phyloP scores from a whole-genome alignment of 1,140 invertebrate species.

The Bicyclus anynana region DNA sequence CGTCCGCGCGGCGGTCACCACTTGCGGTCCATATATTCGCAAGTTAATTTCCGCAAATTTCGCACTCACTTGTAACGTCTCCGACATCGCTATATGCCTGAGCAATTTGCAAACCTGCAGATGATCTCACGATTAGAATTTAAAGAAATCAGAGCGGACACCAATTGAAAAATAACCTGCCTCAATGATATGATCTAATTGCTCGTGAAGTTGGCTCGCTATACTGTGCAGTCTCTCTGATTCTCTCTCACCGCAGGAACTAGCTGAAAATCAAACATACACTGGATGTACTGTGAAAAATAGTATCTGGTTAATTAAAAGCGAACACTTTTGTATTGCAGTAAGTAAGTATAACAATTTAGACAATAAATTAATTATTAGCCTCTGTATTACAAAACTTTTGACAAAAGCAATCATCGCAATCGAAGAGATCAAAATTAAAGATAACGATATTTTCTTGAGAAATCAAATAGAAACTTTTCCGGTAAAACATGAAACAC shows the following conservation, averaged over 20 bases:
- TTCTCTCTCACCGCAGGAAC: slow-evolving; percentile 75
- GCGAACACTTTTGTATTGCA: slow-evolving; percentile 43
- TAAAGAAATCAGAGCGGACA: neutral
- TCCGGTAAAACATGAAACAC: too few species aligned
- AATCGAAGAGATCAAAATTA: neutral
- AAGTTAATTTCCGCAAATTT: slow-evolving; percentile 97
- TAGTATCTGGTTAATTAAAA: slow-evolving; percentile 16
- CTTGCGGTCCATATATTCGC: slow-evolving; percentile 95
- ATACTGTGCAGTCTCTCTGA: slow-evolving; percentile 75
- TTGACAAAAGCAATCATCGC: neutral
- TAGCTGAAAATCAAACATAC: slow-evolving; percentile 49
- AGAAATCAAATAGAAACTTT: too few species aligned
- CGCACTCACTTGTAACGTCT: slow-evolving; percentile 95
- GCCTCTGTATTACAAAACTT: neutral
- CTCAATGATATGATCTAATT: slow-evolving; percentile 78
- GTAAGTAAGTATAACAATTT: too few species aligned
- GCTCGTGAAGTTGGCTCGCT: slow-evolving; percentile 77
- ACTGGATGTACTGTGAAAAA: slow-evolving; percentile 20
- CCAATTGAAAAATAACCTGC: slow-evolving; percentile 37
- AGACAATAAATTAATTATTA: neutral
- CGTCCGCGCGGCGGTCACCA: slow-evolving; percentile 94
- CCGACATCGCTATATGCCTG: slow-evolving; percentile 95
- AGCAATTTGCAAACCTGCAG: slow-evolving; percentile 95
- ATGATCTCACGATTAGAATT: slow-evolving; percentile 11
- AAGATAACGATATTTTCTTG: too few species aligned